Base-by-base conservation (phyloP, 2,113 vertebrate genomes). In the Rallus limicola region DNA sequence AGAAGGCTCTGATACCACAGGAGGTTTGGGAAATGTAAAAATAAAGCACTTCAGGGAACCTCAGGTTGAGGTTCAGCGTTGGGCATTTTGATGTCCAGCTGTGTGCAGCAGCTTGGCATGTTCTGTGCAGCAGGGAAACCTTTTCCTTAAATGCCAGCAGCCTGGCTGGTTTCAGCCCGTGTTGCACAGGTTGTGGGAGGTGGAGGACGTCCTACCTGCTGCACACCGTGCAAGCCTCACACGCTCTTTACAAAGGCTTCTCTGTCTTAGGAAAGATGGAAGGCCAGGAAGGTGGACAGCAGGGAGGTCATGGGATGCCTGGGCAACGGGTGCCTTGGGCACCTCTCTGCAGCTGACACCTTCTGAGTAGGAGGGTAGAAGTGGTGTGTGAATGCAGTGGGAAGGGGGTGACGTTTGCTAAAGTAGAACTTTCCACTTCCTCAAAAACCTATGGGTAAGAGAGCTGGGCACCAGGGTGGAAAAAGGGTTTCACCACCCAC, bases 281-380 rank as follows among this genome's bases (percentile, higher is more conserved):
- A 1, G 2, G 31, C 52, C 26, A 29, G 75, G 62, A 76, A 8
- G n/a, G 14, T 15, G 69, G 44, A 21, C 0, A 10, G 58, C 42
- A n/a, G 33, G 34, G 56, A 53, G 33, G 20, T 5, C 0, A 0
- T 4, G 26, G 24, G 44, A 38, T 58, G 33, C 25, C n/a, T 20
- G 36, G 56, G 53, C 1, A 3, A 26, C 15, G 13, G 46, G 38
- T 2, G 9, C 33, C 40, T 62, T 0, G 0, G 14, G n/a, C 19
- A 40, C 18, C 23, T 52, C 50, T 48, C 70, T 93, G 67, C 62
- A 71, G 81, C 84, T 71, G 17, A 52, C 24, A 10, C 13, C 24
- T 36, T 29, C 76, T 1, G 5, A 77, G 79, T 3, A 82, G 33
- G 40, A 58, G 29, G 17, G 20, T 13, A 60, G 62, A 76, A 91